Evolutionary conservation across 1,140 invertebrate species (phyloP).

Genomic region (Apis mellifera): DNA sequence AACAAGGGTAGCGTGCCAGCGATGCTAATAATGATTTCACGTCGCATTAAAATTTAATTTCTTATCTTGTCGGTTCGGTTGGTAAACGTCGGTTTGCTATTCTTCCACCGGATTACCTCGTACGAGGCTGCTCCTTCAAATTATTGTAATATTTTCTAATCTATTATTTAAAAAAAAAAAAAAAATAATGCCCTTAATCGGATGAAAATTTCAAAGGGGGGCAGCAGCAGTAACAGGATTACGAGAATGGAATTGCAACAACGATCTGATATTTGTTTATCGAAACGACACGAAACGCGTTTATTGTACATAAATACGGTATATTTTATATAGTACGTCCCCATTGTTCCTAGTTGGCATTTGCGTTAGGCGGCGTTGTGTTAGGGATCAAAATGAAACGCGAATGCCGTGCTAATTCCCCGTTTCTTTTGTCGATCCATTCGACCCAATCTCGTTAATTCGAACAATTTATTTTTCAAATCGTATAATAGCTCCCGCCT

Average conservation of each 20-base stretch:
- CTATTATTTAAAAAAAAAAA: no score
- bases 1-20: neutral
- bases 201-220: no score
- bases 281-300: neutral
- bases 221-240: no score
- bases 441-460: neutral
- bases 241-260: no score
- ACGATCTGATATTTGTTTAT: neutral
- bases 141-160: no score
- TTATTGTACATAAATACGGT: no score
- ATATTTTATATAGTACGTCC: neutral
- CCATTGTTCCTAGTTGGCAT: neutral
- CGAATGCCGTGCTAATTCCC: neutral
- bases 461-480: neutral
- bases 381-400: neutral
- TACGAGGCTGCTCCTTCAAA: no score
- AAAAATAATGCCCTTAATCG: no score
- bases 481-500: neutral
- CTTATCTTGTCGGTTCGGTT: neutral
- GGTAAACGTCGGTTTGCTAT: no score
- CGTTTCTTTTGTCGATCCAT: neutral
- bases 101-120: neutral
- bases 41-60: conserved; percentile 15
- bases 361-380: no score
- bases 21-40: neutral